Percentiles rank a stretch among this genome's conserved stretches.
These are phyloP conservation scores for Drosophila falleni DNA, from an alignment of 2,888 invertebrate genomes.

Conservation along the genomic window DNA sequence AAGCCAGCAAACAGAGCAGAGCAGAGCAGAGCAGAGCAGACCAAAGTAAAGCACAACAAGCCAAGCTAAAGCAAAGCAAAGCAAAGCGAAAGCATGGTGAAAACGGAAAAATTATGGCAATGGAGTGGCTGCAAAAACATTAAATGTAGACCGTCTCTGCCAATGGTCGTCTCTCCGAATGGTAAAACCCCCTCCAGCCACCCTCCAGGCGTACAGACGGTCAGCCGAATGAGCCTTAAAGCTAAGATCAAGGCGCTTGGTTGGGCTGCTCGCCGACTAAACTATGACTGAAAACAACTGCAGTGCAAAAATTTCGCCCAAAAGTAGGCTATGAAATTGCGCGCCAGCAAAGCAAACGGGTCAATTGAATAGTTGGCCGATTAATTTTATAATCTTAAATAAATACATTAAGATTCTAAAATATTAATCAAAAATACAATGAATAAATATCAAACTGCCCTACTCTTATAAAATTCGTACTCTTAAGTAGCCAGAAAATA, in stretches of 20 bases:
- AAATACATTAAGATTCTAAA: background rate
- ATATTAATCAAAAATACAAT: too few species aligned
- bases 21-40: conserved; percentile 15
- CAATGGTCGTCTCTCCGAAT: conserved; percentile 30
- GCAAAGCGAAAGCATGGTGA: conserved; percentile 55
- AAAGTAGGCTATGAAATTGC: conserved; percentile 53
- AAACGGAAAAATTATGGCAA: conserved; percentile 70
- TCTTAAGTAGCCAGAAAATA: too few species aligned
- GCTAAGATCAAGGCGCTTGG: conserved; percentile 58
- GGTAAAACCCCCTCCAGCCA: conserved; percentile 19
- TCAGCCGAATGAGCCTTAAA: conserved; percentile 52
- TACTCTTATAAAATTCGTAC: too few species aligned
- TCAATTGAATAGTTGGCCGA: conserved; percentile 1
- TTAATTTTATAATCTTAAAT: background rate
- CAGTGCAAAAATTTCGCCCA: conserved; percentile 37
- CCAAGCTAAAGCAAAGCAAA: conserved; percentile 38
- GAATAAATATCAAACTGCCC: too few species aligned
- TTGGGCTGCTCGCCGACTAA: conserved; percentile 21
- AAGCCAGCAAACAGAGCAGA: conserved; percentile 54
- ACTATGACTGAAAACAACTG: conserved; percentile 68
- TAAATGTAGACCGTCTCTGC: conserved; percentile 53
- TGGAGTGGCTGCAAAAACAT: conserved; percentile 28
- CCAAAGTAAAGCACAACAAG: conserved; percentile 27
- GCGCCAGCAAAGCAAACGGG: conserved; percentile 6
- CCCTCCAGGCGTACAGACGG: conserved; percentile 11